Conservation (phyloP, 2,888 invertebrate genomes). For the Fabriciana adippe region DNA sequence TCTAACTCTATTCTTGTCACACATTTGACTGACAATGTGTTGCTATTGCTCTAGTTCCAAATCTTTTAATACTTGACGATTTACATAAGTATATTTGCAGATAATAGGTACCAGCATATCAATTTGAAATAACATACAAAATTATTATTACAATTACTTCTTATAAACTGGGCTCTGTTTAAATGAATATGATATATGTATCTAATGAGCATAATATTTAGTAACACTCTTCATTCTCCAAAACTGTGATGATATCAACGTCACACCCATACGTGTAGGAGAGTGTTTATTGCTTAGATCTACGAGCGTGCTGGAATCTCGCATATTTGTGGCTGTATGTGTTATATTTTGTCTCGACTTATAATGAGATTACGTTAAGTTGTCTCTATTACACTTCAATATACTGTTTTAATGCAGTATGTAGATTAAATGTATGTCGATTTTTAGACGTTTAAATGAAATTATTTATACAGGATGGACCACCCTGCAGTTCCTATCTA, state of each 20-base stretch:
- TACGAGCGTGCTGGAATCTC: constrained; percentile 58
- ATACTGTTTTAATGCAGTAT: neutral
- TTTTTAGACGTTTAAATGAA: neutral
- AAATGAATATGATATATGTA: no score
- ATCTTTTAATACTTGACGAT: neutral
- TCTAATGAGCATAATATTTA: neutral
- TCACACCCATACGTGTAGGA: constrained; percentile 52
- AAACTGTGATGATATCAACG: constrained; percentile 52
- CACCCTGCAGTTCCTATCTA: constrained; percentile 68
- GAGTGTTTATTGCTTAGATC: constrained; percentile 59
- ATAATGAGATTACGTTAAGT: constrained; percentile 16
- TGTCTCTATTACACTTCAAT: neutral
- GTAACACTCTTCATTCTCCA: constrained; percentile 3
- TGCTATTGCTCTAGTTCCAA: constrained; percentile 26
- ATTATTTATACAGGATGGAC: constrained; percentile 48
- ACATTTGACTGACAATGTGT: constrained; percentile 44
- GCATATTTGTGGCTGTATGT: constrained; percentile 51
- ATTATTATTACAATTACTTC: no score
- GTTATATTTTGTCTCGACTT: constrained; percentile 48
- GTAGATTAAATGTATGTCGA: neutral
- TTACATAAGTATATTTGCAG: neutral
- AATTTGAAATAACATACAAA: no score
- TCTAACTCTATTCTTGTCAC: constrained; percentile 53
- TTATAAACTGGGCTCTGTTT: no score
- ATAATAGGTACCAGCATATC: neutral